Conservation (phyloP, 2,888 invertebrate species). For the Endotricha flammealis region DNA sequence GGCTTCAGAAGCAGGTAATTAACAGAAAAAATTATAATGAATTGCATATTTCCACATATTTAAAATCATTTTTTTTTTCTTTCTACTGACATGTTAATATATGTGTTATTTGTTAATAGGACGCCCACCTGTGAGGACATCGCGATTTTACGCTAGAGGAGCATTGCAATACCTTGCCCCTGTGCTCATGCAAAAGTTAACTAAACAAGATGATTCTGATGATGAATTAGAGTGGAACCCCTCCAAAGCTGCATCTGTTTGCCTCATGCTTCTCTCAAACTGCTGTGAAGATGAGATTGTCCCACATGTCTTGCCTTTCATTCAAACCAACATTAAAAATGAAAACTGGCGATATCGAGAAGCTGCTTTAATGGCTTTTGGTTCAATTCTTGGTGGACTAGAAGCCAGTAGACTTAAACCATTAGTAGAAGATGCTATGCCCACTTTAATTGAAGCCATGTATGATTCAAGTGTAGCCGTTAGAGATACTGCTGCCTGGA, state of each 20-base stretch:
- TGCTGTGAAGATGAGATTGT: slow-evolving; percentile 99
- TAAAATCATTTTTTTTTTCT: neutral
- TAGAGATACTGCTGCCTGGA: slow-evolving; percentile 98
- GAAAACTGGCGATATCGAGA: slow-evolving; percentile 95
- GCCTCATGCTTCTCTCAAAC: slow-evolving; percentile 96
- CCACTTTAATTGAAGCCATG: slow-evolving; percentile 95
- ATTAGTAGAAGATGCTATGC: slow-evolving; percentile 97
- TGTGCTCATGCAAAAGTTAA: slow-evolving; percentile 93
- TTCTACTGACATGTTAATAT: slow-evolving; percentile 2
- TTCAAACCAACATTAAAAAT: slow-evolving; percentile 95
- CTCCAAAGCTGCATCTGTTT: slow-evolving; percentile 99
- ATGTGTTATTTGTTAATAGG: slow-evolving; percentile 62
- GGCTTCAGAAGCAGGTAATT: slow-evolving; percentile 88
- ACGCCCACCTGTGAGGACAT: slow-evolving; percentile 94
- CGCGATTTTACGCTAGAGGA: slow-evolving; percentile 98
- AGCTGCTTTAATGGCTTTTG: slow-evolving; percentile 99
- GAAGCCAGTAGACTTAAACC: slow-evolving; percentile 92
- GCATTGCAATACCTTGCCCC: slow-evolving; percentile 97
- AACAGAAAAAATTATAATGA: too few species aligned
- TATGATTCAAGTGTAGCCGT: slow-evolving; percentile 96
- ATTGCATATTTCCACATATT: too few species aligned
- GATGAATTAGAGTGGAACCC: slow-evolving; percentile 99
- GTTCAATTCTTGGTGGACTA: slow-evolving; percentile 94
- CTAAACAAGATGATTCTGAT: slow-evolving; percentile 97
- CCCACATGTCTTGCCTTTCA: slow-evolving; percentile 96